Percentiles rank a stretch among this genome's conserved stretches.
These are phyloP conservation scores for Adineta ricciae DNA, from an alignment of 2,888 invertebrate genomes.

Conservation along the genomic window DNA sequence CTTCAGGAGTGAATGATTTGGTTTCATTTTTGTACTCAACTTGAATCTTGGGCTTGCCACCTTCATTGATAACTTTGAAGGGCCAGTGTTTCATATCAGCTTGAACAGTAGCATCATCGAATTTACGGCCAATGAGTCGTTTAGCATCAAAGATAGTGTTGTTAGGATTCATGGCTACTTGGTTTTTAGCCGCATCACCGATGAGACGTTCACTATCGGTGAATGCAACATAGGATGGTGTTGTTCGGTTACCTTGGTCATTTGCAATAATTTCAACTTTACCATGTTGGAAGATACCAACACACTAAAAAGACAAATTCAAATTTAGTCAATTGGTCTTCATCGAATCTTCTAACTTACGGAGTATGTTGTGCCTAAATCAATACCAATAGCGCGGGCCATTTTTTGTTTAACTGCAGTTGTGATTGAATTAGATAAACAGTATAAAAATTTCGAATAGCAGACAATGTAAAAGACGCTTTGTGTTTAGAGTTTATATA, in stretches of 20 bases:
- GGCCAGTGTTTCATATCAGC: constrained; percentile 45
- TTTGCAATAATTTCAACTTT: constrained; percentile 55
- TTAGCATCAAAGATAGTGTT: constrained; percentile 45
- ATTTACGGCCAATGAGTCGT: constrained; percentile 43
- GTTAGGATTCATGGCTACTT: constrained; percentile 60
- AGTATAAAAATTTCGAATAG: neutral
- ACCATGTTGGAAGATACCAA: constrained; percentile 51
- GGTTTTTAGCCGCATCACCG: constrained; percentile 54
- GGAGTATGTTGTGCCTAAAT: constrained; percentile 34
- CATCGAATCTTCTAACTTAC: neutral
- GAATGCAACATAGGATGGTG: constrained; percentile 66
- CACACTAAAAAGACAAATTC: constrained; percentile 37
- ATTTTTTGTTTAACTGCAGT: neutral
- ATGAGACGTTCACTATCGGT: constrained; percentile 54
- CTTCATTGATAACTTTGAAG: constrained; percentile 39
- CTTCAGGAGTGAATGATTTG: constrained; percentile 32
- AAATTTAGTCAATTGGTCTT: neutral
- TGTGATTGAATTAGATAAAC: neutral
- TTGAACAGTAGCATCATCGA: constrained; percentile 41
- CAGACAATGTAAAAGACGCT: neutral
- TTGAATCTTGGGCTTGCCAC: constrained; percentile 42
- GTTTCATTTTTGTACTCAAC: constrained; percentile 39
- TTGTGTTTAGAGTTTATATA: neutral
- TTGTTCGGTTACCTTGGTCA: constrained; percentile 61
- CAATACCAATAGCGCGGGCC: constrained; percentile 31